Evolutionary conservation across 1,140 invertebrate species (phyloP).

Genomic region (Physella acuta): DNA sequence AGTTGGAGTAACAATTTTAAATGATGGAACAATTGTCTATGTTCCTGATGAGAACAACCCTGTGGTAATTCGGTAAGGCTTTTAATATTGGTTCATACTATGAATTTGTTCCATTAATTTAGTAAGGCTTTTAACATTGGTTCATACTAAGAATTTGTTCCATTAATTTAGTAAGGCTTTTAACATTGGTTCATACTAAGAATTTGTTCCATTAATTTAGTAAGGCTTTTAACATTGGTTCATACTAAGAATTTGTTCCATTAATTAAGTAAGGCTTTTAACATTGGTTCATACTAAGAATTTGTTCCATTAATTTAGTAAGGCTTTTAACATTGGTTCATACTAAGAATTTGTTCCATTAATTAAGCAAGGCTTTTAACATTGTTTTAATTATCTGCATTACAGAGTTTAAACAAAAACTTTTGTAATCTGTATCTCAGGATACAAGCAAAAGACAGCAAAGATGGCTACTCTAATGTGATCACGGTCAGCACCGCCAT

Average conservation of each 20-base stretch:
- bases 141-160: neutral
- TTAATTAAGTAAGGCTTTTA: neutral
- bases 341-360: neutral
- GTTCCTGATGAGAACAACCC: neutral
- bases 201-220: neutral
- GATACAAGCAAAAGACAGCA: neutral
- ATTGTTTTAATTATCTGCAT: neutral
- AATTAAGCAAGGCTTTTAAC: neutral
- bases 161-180: neutral
- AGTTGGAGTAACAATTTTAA: neutral
- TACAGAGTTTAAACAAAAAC: neutral
- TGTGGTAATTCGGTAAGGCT: neutral
- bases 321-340: neutral
- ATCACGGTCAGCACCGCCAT: neutral
- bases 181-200: neutral
- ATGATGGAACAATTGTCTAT: neutral
- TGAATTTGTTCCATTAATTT: neutral
- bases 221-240: neutral
- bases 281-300: neutral
- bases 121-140: neutral
- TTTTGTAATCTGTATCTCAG: neutral
- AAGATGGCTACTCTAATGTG: neutral
- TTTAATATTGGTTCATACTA: neutral
- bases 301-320: neutral
- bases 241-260: neutral